These are phyloP conservation scores for Paradoxurus hermaphroditus DNA, from an alignment of 2,113 vertebrate species.

Conservation along the genomic window DNA sequence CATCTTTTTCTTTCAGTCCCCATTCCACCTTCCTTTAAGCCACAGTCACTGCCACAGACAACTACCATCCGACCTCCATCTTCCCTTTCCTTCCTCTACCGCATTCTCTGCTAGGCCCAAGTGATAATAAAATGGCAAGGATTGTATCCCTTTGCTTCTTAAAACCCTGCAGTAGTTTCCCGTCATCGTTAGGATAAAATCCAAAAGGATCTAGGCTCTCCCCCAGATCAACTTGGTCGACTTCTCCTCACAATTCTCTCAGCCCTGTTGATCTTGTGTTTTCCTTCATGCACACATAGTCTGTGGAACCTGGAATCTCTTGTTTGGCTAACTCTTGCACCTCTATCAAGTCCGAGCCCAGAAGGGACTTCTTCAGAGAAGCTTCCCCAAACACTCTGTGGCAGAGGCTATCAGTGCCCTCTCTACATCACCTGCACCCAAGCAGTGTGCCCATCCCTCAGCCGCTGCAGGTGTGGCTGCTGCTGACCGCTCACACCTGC, in stretches of 20 bases:
- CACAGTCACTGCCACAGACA: neutral
- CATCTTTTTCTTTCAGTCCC: neutral
- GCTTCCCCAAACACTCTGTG: neutral
- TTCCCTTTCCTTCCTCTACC: neutral
- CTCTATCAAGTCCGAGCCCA: neutral
- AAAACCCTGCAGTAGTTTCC: neutral
- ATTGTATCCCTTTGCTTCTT: neutral
- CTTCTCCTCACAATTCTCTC: neutral
- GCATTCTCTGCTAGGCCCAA: neutral
- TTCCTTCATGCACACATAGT: neutral
- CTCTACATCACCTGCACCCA: fast-evolving
- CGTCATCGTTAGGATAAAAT: neutral
- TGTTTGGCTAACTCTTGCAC: neutral
- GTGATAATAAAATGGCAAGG: neutral
- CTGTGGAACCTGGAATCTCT: neutral
- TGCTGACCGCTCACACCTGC: neutral
- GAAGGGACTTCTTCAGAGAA: neutral
- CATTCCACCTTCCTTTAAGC: neutral
- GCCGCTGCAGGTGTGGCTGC: neutral
- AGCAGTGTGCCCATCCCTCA: neutral
- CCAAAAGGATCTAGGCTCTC: neutral
- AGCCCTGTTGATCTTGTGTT: neutral
- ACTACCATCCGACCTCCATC: neutral
- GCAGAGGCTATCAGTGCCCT: neutral
- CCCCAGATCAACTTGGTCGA: neutral